These are phyloP conservation scores for Diglossa brunneiventris DNA, from an alignment of 2,113 vertebrate genomes.

Conservation along the genomic window DNA sequence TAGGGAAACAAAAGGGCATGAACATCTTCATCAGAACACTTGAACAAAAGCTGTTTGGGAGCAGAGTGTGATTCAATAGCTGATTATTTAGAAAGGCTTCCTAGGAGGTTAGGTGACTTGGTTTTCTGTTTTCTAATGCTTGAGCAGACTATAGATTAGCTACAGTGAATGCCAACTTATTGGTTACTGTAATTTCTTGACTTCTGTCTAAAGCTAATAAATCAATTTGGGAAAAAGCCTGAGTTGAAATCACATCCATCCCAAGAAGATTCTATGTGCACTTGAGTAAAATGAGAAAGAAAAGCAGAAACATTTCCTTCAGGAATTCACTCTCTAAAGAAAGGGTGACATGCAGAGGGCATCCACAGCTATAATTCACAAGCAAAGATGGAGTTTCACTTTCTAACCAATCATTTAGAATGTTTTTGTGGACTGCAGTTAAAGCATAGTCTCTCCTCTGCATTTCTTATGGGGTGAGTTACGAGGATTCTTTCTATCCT, in stretches of 20 bases:
- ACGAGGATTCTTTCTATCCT: not conserved
- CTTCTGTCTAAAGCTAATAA: not conserved
- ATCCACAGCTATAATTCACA: not conserved
- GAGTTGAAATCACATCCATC: not conserved
- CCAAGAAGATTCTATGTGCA: not conserved
- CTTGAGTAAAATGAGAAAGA: not conserved
- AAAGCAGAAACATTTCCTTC: not conserved
- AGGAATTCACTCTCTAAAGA: not conserved
- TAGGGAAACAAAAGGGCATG: not conserved
- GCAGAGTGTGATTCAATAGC: not conserved
- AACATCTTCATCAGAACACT: not conserved
- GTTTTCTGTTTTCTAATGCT: not conserved
- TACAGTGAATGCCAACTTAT: not conserved
- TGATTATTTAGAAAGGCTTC: not conserved
- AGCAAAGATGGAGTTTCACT: not conserved
- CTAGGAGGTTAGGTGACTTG: not conserved
- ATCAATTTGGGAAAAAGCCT: not conserved
- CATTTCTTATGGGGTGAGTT: not conserved
- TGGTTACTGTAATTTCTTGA: not conserved
- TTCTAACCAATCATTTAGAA: not conserved
- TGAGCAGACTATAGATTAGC: not conserved
- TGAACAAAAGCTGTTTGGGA: not conserved
- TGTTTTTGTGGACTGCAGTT: not conserved
- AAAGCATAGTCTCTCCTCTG: not conserved
- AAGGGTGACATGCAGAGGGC: not conserved